phyloP scores from a whole-genome alignment of 2,888 invertebrate genomes.

The Sepiola atlantica region DNA sequence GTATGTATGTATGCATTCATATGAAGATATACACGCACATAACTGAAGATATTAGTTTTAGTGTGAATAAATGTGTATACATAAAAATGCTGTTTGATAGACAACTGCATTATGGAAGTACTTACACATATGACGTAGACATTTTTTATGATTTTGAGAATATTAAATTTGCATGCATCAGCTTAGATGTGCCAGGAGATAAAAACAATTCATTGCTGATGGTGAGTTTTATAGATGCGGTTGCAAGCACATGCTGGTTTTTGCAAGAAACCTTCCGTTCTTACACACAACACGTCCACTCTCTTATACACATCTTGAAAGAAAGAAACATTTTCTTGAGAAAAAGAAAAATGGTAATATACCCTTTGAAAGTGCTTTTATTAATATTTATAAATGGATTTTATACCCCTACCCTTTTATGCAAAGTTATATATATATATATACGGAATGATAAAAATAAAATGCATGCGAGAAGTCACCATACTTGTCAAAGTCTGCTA shows the following conservation, averaged over 20 bases:
- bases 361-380: not conserved
- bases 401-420: not conserved
- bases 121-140: not conserved
- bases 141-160: not conserved
- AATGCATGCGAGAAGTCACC: not conserved
- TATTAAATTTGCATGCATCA: not conserved
- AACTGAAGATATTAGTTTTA: not conserved
- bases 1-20: not conserved
- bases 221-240: not conserved
- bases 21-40: not conserved
- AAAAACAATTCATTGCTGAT: not conserved
- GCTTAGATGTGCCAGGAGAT: not conserved
- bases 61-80: not conserved
- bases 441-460: not conserved
- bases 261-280: not conserved
- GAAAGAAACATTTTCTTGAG: not conserved
- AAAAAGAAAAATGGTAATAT: not conserved
- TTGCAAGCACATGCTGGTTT: not conserved
- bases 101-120: not conserved
- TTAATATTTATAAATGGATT: conserved; percentile 8
- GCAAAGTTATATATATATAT: not conserved
- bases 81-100: not conserved
- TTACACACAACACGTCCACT: not conserved
- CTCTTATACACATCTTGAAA: not conserved
- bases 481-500: not conserved